A percentile compares a stretch with the other conserved stretches of the same genome.
Evolutionary conservation across 2,113 vertebrate species (phyloP).

Genomic region (Speoplatyrhinus poulsoni): DNA sequence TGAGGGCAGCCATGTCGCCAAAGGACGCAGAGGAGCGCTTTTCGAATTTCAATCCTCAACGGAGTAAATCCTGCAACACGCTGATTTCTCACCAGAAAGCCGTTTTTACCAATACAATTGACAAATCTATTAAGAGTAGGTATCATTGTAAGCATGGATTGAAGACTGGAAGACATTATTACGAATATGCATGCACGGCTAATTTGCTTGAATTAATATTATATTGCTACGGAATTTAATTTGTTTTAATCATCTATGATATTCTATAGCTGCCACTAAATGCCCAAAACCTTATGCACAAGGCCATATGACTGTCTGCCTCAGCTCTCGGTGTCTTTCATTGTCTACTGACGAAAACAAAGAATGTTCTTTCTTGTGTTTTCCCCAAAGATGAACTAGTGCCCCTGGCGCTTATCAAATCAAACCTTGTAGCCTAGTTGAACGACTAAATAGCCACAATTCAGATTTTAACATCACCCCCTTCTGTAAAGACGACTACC

Average conservation of each 20-base stretch:
- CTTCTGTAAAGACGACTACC: slow-evolving; percentile 7
- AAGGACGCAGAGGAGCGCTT: slow-evolving; percentile 62
- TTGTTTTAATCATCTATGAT: too few species aligned
- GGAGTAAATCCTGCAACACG: not conserved
- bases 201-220: not conserved
- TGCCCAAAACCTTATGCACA: slow-evolving; percentile 4
- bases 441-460: slow-evolving; percentile 24
- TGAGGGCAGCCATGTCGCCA: slow-evolving; percentile 57
- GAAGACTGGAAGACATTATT: not conserved
- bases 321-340: not conserved
- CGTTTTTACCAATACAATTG: too few species aligned
- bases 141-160: not conserved
- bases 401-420: slow-evolving; percentile 25
- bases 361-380: slow-evolving; percentile 37
- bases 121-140: too few species aligned
- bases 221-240: not conserved
- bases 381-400: slow-evolving; percentile 20
- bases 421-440: not conserved
- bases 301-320: not conserved
- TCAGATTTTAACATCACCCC: slow-evolving; percentile 14
- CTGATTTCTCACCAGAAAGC: not conserved
- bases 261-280: slow-evolving; percentile 10
- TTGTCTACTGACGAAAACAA: slow-evolving; percentile 33
- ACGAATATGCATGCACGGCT: not conserved
- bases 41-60: slow-evolving; percentile 5